Base-by-base conservation (phyloP, 2,113 vertebrate species). In the Cyanistes caeruleus region DNA sequence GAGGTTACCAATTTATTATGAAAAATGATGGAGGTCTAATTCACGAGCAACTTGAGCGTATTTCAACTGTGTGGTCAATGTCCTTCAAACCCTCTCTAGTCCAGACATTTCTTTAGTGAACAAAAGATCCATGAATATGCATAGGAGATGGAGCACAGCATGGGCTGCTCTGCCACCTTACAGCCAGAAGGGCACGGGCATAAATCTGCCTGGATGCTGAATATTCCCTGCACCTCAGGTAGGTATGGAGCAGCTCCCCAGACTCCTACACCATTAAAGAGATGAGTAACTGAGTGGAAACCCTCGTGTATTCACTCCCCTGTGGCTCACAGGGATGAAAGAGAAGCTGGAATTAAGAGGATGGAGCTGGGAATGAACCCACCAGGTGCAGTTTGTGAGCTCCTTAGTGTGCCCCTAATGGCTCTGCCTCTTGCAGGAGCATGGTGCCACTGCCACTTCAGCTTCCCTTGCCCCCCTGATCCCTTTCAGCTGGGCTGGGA, bases 51-150 rank as follows among this genome's bases (percentile, higher is more conserved):
- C 76, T 72, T 67, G 80, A 92, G 64, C 30, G 49, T 23, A 35
- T 90, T 95, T 95, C 74, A 82, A 5, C 60, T 79, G 51, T 3
- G 25, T 58, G 90, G 85, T 53, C 86, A 85, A 49, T 62, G 90
- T 95, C 97, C 96, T 97, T 95, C 95, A 96, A 91, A 87, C 68
- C 87, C 62, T 93, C 44, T n/a, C 90, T 93, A 86, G 88, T 43
- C 93, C 93, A 96, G 89, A 46, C 28, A 84, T 87, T 96, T 85
- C 84, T 73, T 76, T 60, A 10, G 27, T 84, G 95, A 95, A 53
- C 92, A 96, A 97, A 95, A 5, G 80, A 97, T 73, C 91, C 84
- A 97, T 94, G 95, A 97, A 96, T 97, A 96, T 96, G 92, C 87
- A 96, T 90, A 92, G 87, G 70, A 96, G 77, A 51, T 31, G 41